Conservation (phyloP, 92 coral and sea anemone species). For the Hydrozoanthus gracilis region DNA sequence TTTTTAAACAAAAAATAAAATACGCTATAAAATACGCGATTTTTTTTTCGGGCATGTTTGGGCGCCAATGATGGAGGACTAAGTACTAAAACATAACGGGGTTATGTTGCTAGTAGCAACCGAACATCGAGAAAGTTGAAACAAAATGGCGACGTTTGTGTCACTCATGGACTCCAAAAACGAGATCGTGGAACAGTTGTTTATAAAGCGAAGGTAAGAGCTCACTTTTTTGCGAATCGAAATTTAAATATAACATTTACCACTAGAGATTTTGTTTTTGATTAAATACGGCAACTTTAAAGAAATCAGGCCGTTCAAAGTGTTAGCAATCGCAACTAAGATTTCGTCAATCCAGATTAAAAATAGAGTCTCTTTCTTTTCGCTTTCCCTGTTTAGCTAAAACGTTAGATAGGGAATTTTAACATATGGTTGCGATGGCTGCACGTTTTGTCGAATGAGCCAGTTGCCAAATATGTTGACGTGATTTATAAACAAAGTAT, state of each 20-base stretch:
- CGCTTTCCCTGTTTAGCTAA: no score
- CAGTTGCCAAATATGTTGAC: no score
- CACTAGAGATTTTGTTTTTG: neutral
- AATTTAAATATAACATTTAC: neutral
- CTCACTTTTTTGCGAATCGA: neutral
- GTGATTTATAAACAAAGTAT: no score
- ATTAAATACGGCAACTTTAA: neutral
- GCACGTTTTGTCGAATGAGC: no score
- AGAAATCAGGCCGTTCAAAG: neutral
- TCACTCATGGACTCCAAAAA: conserved; percentile 66
- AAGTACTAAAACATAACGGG: neutral
- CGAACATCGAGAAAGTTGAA: conserved; percentile 33
- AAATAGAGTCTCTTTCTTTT: no score
- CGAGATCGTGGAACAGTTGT: conserved; percentile 80
- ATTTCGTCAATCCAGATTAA: neutral
- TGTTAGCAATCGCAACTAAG: neutral
- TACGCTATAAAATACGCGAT: neutral
- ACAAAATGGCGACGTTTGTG: conserved; percentile 97
- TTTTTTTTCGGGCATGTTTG: neutral
- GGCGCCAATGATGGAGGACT: neutral
- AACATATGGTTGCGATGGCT: no score
- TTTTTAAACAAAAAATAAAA: no score
- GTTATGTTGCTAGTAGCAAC: conserved; percentile 66
- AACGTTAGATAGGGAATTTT: no score
- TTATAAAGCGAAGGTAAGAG: conserved; percentile 78